Conservation (phyloP, 2,113 vertebrate species). For the Sorex fumeus region DNA sequence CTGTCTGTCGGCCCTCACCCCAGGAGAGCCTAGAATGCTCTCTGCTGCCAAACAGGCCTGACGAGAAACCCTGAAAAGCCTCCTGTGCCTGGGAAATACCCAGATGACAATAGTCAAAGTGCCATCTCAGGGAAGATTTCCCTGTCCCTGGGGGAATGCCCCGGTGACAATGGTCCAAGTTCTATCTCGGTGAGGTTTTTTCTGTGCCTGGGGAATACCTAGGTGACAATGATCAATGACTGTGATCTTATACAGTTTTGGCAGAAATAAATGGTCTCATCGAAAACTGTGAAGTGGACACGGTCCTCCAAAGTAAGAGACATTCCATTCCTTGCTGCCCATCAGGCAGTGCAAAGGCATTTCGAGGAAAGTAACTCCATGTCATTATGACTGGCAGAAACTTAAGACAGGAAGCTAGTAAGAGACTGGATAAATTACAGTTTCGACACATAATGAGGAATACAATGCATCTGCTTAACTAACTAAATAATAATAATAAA, state of each 20-base stretch:
- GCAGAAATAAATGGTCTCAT: not conserved
- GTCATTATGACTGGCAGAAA: no score
- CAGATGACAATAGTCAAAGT: not conserved
- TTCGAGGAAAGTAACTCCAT: no score
- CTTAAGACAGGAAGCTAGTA: not conserved
- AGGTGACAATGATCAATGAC: constrained; percentile 11
- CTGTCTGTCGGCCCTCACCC: constrained; percentile 9
- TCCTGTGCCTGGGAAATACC: constrained; percentile 36
- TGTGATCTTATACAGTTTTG: not conserved
- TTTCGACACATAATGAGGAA: not conserved
- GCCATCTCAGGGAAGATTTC: no score
- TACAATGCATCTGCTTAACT: not conserved
- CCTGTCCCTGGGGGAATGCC: constrained; percentile 42
- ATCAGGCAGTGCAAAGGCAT: not conserved
- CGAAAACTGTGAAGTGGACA: not conserved
- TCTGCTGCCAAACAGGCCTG: constrained; percentile 52
- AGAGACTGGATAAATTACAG: not conserved
- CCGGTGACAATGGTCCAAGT: not conserved
- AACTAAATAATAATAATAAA: no score
- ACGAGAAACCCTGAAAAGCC: not conserved
- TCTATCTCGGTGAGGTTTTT: not conserved
- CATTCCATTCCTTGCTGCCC: not conserved
- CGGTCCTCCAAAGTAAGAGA: not conserved
- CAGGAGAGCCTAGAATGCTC: constrained; percentile 30
- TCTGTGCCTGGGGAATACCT: constrained; percentile 38